Conservation (phyloP, 2,797 vertebrate genomes). For the Phrynocephalus vlangalii region DNA sequence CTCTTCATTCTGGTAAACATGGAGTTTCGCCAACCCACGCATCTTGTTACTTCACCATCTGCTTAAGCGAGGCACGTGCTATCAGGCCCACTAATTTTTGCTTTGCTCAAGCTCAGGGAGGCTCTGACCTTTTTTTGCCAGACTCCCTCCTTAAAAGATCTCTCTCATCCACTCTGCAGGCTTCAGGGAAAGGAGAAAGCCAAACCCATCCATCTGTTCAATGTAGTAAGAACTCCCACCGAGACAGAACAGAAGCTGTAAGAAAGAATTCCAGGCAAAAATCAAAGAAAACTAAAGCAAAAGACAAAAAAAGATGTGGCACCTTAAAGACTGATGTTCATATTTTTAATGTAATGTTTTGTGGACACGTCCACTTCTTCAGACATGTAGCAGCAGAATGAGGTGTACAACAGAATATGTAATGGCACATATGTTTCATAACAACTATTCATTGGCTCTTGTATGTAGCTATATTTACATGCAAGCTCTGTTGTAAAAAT, state of each 20-base stretch:
- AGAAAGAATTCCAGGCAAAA: neutral
- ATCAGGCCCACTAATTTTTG: neutral
- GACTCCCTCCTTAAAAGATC: neutral
- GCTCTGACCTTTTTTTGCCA: neutral
- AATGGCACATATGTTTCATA: too few relatives aligned
- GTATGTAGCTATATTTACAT: too few relatives aligned
- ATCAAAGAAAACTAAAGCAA: too few relatives aligned
- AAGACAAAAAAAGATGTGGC: too few relatives aligned
- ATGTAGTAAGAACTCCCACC: neutral
- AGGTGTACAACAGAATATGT: too few relatives aligned
- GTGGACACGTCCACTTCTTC: too few relatives aligned
- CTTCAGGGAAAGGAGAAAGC: neutral
- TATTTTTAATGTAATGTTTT: too few relatives aligned
- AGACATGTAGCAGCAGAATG: too few relatives aligned
- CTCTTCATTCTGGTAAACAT: too few relatives aligned
- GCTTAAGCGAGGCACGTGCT: neutral
- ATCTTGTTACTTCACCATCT: neutral
- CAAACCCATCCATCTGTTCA: neutral
- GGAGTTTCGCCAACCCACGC: neutral
- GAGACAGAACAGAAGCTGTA: neutral
- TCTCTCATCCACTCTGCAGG: neutral
- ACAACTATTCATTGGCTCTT: too few relatives aligned
- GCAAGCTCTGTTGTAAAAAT: too few relatives aligned
- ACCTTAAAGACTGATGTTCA: too few relatives aligned
- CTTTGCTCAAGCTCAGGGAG: neutral